Percentiles rank a stretch among this genome's conserved stretches.
phyloP scores from a whole-genome alignment of 2,888 invertebrate species.

The Hemithea aestivaria region DNA sequence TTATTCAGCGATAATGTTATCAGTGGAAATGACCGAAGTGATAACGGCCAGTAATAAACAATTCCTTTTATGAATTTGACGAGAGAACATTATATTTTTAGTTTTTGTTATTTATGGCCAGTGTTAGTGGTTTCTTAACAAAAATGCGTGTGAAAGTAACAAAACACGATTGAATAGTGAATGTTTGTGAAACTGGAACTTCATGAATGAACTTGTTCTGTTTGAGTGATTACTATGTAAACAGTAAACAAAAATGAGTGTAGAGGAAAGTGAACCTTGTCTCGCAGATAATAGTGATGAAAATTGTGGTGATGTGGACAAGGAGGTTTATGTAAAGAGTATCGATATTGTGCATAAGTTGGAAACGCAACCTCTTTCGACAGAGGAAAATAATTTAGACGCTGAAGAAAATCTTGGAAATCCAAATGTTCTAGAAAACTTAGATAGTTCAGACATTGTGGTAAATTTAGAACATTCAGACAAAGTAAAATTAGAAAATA shows the following conservation, averaged over 20 bases:
- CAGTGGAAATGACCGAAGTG: conserved; percentile 32
- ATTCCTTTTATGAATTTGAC: no score
- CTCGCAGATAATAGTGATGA: conserved; percentile 25
- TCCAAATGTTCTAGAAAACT: conserved; percentile 9
- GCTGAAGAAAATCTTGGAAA: conserved; percentile 24
- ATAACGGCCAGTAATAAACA: conserved; percentile 11
- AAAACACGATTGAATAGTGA: conserved; percentile 6
- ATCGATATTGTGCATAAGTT: conserved; percentile 9
- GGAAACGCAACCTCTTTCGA: not conserved
- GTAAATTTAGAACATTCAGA: conserved; percentile 7
- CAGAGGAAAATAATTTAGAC: conserved; percentile 31
- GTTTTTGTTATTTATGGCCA: not conserved
- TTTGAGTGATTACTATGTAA: conserved; percentile 20
- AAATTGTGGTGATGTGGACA: conserved; percentile 15
- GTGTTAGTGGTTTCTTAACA: not conserved
- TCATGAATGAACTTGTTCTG: conserved; percentile 14
- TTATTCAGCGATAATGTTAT: conserved; percentile 42
- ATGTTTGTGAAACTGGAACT: conserved; percentile 2
- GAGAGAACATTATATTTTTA: no score
- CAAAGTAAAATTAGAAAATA: no score
- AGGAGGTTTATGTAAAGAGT: conserved; percentile 4
- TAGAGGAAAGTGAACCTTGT: conserved; percentile 46
- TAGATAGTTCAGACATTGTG: conserved; percentile 8
- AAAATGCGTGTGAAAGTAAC: conserved; percentile 13
- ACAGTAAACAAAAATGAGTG: conserved; percentile 46